Conservation (phyloP, 2,888 invertebrate genomes). For the Lissonota sp. region DNA sequence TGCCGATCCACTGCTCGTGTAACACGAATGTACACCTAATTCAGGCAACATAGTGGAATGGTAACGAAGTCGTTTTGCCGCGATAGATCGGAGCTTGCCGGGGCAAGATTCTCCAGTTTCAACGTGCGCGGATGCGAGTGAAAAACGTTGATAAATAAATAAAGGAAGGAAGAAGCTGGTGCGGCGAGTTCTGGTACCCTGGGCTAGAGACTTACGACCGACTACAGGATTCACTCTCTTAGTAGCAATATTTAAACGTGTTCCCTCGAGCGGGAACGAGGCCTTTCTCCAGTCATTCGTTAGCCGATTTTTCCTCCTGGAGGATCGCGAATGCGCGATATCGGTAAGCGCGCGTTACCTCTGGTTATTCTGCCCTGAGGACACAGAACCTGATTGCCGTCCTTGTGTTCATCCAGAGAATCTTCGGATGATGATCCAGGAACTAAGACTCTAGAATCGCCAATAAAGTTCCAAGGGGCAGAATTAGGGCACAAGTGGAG, state of each 20-base stretch:
- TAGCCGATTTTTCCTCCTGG: constrained; percentile 54
- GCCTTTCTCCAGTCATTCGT: constrained; percentile 60
- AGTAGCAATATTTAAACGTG: constrained; percentile 52
- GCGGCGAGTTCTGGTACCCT: constrained; percentile 19
- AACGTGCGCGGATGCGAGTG: constrained; percentile 30
- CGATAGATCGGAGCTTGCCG: constrained; percentile 56
- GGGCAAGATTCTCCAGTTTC: constrained; percentile 17
- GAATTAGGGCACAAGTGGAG: too few species aligned
- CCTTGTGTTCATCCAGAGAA: neutral
- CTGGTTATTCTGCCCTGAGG: constrained; percentile 18
- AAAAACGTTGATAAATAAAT: constrained; percentile 29
- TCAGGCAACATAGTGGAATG: constrained; percentile 57
- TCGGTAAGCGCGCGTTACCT: constrained; percentile 32
- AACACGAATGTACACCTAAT: constrained; percentile 44
- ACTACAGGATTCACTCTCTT: constrained; percentile 39
- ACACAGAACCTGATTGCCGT: constrained; percentile 5
- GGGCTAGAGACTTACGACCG: constrained; percentile 60
- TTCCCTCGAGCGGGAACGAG: constrained; percentile 41
- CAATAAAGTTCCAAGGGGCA: too few species aligned
- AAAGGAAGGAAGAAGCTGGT: constrained; percentile 6
- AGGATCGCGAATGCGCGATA: constrained; percentile 48
- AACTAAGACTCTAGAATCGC: too few species aligned
- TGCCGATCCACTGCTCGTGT: constrained; percentile 30
- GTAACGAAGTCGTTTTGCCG: constrained; percentile 58
- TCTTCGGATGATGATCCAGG: too few species aligned